Evolutionary conservation across 2,797 vertebrate species (phyloP).

Genomic region (Trematomus bernacchii): DNA sequence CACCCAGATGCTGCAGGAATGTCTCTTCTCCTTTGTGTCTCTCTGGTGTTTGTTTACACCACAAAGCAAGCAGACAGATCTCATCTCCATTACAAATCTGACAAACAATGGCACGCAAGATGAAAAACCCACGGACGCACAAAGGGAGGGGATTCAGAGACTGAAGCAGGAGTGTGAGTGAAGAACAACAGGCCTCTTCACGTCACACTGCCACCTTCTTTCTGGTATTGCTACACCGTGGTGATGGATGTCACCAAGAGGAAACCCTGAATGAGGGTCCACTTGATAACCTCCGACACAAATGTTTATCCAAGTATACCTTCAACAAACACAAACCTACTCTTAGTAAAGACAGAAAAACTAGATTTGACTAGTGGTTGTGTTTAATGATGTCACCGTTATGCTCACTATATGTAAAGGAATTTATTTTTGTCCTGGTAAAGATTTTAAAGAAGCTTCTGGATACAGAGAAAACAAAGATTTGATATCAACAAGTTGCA

Average conservation of each 20-base stretch:
- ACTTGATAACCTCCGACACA: not conserved
- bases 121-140: conserved; percentile 45
- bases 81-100: conserved; percentile 70
- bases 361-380: not conserved
- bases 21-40: conserved; percentile 65
- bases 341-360: not conserved
- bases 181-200: conserved; percentile 42
- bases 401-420: not conserved
- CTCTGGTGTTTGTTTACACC: conserved; percentile 74
- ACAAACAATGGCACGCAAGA: conserved; percentile 55
- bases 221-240: conserved; percentile 18
- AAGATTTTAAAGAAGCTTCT: not conserved
- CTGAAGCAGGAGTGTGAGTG: conserved; percentile 38
- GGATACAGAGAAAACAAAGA: too few relatives aligned
- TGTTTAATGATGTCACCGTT: not conserved
- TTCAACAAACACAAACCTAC: not conserved
- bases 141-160: conserved; percentile 35
- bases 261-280: conserved; percentile 9
- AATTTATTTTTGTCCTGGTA: not conserved
- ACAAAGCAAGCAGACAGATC: conserved; percentile 52
- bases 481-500: too few relatives aligned
- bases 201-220: conserved; percentile 7
- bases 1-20: conserved; percentile 75
- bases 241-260: conserved; percentile 14
- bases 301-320: not conserved